These are phyloP conservation scores for Zaprionus davidi DNA, from an alignment of 1,140 invertebrate species.

Conservation along the genomic window DNA sequence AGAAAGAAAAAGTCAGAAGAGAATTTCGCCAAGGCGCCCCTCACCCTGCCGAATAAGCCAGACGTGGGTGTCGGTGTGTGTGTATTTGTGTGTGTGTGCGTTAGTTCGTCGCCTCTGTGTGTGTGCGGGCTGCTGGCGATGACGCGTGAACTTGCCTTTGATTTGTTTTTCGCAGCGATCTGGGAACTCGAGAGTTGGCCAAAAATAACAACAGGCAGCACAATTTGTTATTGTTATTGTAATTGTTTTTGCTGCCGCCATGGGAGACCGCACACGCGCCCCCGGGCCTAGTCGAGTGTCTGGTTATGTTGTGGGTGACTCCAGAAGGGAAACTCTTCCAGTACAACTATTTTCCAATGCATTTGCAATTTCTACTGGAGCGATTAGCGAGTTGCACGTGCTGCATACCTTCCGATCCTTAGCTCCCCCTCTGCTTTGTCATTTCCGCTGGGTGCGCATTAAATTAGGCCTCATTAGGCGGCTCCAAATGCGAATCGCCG, in stretches of 20 bases:
- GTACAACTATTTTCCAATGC: background rate
- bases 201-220: conserved; percentile 69
- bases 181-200: conserved; percentile 37
- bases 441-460: conserved; percentile 70
- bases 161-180: conserved; percentile 59
- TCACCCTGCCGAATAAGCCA: conserved; percentile 39
- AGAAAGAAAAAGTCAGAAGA: conserved; percentile 13
- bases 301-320: background rate
- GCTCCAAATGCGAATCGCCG: conserved; percentile 58
- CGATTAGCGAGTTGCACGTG: conserved; percentile 53
- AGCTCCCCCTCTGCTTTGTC: conserved; percentile 45
- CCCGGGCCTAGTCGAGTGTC: background rate
- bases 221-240: conserved; percentile 20
- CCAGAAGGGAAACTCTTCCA: background rate
- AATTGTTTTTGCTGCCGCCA: conserved; percentile 23
- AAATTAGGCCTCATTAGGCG: conserved; percentile 75
- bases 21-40: conserved; percentile 38
- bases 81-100: conserved; percentile 10
- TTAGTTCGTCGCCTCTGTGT: conserved; percentile 20
- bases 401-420: conserved; percentile 30
- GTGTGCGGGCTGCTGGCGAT: conserved; percentile 50
- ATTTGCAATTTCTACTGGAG: conserved; percentile 41
- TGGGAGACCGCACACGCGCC: conserved; percentile 13
- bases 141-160: conserved; percentile 81
- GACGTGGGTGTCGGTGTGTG: conserved; percentile 66